Evolutionary conservation across 2,888 invertebrate genomes (phyloP).

Genomic region (Drosophila trichaetosa): DNA sequence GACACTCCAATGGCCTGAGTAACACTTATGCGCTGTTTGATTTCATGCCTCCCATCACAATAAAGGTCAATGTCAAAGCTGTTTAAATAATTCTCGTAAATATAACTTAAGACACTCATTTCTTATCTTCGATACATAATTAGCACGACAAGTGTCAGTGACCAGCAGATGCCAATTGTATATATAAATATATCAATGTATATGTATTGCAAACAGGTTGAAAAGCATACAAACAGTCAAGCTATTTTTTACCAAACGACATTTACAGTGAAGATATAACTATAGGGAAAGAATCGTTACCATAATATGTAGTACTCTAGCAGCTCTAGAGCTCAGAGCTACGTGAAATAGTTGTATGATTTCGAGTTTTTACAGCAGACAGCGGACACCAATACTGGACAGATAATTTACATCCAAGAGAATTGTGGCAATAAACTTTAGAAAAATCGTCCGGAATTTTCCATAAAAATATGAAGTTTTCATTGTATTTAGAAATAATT

Average conservation of each 20-base stretch:
- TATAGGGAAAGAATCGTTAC: background rate
- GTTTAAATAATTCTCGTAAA: constrained; percentile 5
- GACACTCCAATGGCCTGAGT: constrained; percentile 9
- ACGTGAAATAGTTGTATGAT: background rate
- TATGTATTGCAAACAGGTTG: background rate
- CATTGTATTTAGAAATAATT: background rate
- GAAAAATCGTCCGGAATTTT: background rate
- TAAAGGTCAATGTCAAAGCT: constrained; percentile 54
- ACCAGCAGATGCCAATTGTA: background rate
- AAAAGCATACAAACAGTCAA: background rate
- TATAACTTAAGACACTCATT: constrained; percentile 4
- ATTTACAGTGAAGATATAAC: no score
- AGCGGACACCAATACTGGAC: background rate
- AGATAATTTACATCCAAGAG: background rate
- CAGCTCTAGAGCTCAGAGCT: no score
- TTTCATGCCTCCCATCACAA: constrained; percentile 41
- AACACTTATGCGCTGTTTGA: constrained; percentile 43
- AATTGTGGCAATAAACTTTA: background rate
- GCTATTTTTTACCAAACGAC: no score
- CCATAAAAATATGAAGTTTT: background rate
- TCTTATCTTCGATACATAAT: constrained; percentile 17
- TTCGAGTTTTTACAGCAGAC: background rate
- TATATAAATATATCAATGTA: background rate
- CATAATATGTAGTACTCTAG: background rate
- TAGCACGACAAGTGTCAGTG: background rate